These are phyloP conservation scores for Pantherophis alleghaniensis DNA, from an alignment of 2,797 vertebrate genomes.

Conservation along the genomic window DNA sequence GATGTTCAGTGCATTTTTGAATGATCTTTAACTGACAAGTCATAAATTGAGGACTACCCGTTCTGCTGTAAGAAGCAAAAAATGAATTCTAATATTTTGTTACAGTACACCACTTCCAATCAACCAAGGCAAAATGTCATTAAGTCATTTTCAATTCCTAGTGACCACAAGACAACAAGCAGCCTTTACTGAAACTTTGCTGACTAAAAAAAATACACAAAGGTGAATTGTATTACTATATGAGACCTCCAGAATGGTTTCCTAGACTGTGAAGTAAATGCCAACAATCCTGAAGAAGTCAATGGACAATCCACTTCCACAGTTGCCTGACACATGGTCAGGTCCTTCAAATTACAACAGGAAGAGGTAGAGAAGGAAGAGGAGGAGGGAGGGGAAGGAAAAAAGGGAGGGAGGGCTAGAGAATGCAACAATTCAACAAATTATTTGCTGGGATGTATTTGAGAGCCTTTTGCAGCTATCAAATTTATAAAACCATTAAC, in stretches of 20 bases:
- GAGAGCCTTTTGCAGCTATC: neutral
- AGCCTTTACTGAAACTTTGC: neutral
- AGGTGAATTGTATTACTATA: neutral
- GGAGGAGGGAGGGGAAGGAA: too few relatives aligned
- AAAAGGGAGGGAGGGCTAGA: neutral
- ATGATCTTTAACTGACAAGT: neutral
- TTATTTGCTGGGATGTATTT: constrained; percentile 18
- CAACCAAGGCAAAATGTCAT: neutral
- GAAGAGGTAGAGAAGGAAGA: too few relatives aligned
- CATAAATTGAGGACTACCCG: neutral
- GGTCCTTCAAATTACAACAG: neutral
- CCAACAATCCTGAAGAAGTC: neutral
- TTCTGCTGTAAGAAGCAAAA: neutral
- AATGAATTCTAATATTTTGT: neutral
- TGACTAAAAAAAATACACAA: neutral
- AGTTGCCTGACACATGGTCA: neutral
- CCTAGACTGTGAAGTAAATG: neutral
- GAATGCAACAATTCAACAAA: neutral
- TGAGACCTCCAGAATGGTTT: neutral
- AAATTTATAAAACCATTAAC: constrained; percentile 29
- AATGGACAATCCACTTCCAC: neutral
- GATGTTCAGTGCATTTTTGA: neutral
- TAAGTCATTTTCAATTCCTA: neutral
- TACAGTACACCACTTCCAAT: neutral
- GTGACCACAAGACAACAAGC: neutral